These are phyloP conservation scores for Apoda limacodes DNA, from an alignment of 2,888 invertebrate species.

Conservation along the genomic window DNA sequence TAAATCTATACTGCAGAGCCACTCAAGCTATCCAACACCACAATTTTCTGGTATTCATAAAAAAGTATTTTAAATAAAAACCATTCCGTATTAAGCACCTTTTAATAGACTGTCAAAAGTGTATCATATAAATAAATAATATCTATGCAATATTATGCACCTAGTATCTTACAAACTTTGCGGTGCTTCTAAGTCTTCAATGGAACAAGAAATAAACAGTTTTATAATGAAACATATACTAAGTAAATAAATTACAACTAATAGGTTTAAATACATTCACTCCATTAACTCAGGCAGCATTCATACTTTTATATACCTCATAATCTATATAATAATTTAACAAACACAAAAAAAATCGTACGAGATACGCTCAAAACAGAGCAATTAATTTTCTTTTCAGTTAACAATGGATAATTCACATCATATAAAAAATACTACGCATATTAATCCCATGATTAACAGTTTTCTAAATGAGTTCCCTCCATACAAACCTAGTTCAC, in stretches of 20 bases:
- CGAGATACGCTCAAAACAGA: slow-evolving; percentile 16
- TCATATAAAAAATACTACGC: slow-evolving; percentile 29
- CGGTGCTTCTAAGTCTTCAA: slow-evolving; percentile 36
- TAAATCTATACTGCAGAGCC: no score
- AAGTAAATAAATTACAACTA: slow-evolving; percentile 51
- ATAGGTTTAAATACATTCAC: slow-evolving; percentile 64
- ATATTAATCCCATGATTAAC: slow-evolving; percentile 21
- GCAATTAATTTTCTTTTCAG: slow-evolving; percentile 21
- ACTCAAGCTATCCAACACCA: neutral
- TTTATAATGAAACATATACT: slow-evolving; percentile 33
- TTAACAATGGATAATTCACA: slow-evolving; percentile 25
- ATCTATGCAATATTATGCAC: slow-evolving; percentile 48
- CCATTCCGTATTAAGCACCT: slow-evolving; percentile 52
- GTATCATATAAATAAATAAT: slow-evolving; percentile 56
- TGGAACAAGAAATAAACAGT: slow-evolving; percentile 42
- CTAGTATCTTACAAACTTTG: slow-evolving; percentile 40
- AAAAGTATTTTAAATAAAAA: slow-evolving; percentile 24
- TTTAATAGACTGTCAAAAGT: slow-evolving; percentile 62
- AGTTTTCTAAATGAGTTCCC: no score
- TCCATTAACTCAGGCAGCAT: slow-evolving; percentile 42
- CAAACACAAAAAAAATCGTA: slow-evolving; percentile 25
- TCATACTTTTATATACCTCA: slow-evolving; percentile 40
- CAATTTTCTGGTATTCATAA: slow-evolving; percentile 1
- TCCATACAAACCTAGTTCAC: no score
- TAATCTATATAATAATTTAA: slow-evolving; percentile 40